Evolutionary conservation across 1,140 invertebrate genomes (phyloP).

Genomic region (Heterodera carotae): DNA sequence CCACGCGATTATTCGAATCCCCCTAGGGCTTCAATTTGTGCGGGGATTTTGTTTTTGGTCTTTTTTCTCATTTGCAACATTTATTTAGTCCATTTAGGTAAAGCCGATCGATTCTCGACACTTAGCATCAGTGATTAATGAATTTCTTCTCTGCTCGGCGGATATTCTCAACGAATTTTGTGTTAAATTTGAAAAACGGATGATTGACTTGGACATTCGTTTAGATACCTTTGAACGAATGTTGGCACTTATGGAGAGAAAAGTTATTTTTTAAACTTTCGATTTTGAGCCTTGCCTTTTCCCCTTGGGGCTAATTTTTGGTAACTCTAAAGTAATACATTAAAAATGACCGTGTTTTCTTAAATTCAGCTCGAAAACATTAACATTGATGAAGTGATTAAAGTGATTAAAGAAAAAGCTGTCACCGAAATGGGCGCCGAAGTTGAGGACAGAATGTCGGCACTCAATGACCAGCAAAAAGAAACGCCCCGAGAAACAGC

Average conservation of each 20-base stretch:
- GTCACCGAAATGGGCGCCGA: background rate
- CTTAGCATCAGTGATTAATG: slow-evolving; percentile 1
- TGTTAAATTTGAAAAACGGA: background rate
- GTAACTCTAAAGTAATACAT: too few species aligned
- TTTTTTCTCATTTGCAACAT: background rate
- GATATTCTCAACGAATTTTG: slow-evolving; percentile 15
- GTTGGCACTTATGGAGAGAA: slow-evolving; percentile 15
- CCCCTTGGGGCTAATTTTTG: too few species aligned
- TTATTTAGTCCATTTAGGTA: background rate
- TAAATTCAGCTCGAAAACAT: background rate
- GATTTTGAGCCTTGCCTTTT: too few species aligned
- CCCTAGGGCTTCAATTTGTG: background rate
- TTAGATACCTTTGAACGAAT: slow-evolving; percentile 15
- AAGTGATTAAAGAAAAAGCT: background rate
- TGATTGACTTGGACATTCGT: slow-evolving; percentile 1
- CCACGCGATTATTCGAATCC: too few species aligned
- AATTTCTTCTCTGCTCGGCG: slow-evolving; percentile 17
- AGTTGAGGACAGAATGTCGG: background rate
- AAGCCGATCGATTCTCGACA: slow-evolving; percentile 16
- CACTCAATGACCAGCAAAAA: background rate
- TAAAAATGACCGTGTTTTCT: too few species aligned
- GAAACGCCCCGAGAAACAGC: background rate
- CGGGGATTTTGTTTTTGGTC: background rate
- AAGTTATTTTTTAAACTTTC: background rate
- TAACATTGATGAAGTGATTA: background rate